Base-by-base conservation (phyloP, 2,113 vertebrate species). In the Antennarius striatus region DNA sequence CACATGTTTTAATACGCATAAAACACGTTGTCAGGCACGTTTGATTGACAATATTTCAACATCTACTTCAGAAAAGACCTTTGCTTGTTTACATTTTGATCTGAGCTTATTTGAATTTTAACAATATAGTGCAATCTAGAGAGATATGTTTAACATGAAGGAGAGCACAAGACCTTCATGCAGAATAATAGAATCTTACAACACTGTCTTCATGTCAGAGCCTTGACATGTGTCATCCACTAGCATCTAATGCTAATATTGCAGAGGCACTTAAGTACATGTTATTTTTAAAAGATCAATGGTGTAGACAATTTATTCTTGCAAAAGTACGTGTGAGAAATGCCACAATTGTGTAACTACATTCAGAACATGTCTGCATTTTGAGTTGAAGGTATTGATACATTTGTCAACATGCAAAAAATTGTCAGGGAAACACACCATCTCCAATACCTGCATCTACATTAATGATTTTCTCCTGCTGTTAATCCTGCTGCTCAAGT, bases 81-180 rank as follows among this genome's bases (percentile, higher is more conserved):
- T 36, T 10, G 7, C 63, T 10, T 67, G 75, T 79, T 88, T 86
- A 74, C 63, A 57, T 56, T 59, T 66, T 30, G 10, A 61, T 13
- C 17, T 45, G 1, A 42, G 51, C 63, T 22, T 56, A 32, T 59
- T 72, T 43, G 42, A 43, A 43, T 43, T 11, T 43, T 3, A 10
- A 43, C 5, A 3, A 12, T 5, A 9, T 5, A 3, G 42, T 43
- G 42, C 42, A 10, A 43, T 43, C 11, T 43, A 43, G 42, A 3
- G 11, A 9, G 11, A 11, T 43, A 12, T 53, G 15, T 58, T 52
- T 57, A 16, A 28, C 30, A 42, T 48, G n/a, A 66, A 52, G 36
- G 32, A 11, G 49, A 15, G 39, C 7, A 16, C 10, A 12, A 48
- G 36, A 57, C 8, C 6, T 68, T 53, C 28, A 1, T 6, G 7